Evolutionary conservation across 1,140 invertebrate genomes (phyloP).

Genomic region (Eueides isabella): DNA sequence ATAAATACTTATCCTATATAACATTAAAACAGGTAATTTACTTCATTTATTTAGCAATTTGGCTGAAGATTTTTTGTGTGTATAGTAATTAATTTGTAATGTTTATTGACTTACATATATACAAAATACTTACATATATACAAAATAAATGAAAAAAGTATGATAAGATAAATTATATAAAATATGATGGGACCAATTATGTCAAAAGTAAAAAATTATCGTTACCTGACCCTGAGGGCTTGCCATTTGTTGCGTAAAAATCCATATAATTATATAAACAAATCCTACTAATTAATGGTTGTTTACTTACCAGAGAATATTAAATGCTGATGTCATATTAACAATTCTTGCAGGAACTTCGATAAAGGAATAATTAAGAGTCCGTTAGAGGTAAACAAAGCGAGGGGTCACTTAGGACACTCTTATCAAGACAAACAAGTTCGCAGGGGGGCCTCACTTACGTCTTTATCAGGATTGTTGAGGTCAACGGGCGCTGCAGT

Average conservation of each 20-base stretch:
- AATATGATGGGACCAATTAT: not conserved
- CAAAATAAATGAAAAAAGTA: not conserved
- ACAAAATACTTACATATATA: too few relatives aligned
- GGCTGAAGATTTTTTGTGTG: too few relatives aligned
- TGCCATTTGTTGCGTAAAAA: slow-evolving; percentile 35
- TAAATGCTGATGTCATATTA: slow-evolving; percentile 41
- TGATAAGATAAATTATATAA: not conserved
- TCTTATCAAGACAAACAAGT: slow-evolving; percentile 71
- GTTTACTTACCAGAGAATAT: slow-evolving; percentile 41
- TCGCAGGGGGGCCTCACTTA: slow-evolving; percentile 77
- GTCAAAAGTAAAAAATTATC: slow-evolving; percentile 13
- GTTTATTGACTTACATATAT: too few relatives aligned
- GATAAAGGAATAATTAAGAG: slow-evolving; percentile 31
- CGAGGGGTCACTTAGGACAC: slow-evolving; percentile 59
- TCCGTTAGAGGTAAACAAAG: slow-evolving; percentile 37
- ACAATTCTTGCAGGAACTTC: slow-evolving; percentile 37
- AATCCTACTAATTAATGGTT: slow-evolving; percentile 19
- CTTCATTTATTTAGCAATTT: too few relatives aligned
- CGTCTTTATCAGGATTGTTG: slow-evolving; percentile 69
- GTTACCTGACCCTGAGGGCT: slow-evolving; percentile 33
- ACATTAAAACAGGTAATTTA: too few relatives aligned
- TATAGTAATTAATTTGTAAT: too few relatives aligned
- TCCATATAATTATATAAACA: slow-evolving; percentile 27
- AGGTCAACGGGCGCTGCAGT: slow-evolving; percentile 72
- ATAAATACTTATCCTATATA: too few relatives aligned